Percentiles rank a stretch among this genome's conserved stretches.
These are phyloP conservation scores for Anastatus disparis DNA, from an alignment of 1,140 invertebrate species.

Conservation along the genomic window DNA sequence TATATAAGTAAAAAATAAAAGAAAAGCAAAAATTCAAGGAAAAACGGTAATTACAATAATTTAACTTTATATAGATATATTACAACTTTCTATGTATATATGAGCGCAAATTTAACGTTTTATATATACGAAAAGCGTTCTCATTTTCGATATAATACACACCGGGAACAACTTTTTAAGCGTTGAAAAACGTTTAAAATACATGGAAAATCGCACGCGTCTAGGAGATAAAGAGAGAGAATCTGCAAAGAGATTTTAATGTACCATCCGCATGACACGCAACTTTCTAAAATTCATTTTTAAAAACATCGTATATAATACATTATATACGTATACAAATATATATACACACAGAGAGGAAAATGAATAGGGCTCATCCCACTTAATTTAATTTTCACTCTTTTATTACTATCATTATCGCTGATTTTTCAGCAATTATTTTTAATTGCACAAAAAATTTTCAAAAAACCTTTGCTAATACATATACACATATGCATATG, in stretches of 20 bases:
- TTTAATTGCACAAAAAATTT: not conserved
- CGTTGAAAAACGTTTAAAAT: slow-evolving; percentile 28
- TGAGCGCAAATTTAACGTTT: not conserved
- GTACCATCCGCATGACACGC: slow-evolving; percentile 2
- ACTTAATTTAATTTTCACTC: slow-evolving; percentile 11
- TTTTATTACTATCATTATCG: slow-evolving; percentile 1
- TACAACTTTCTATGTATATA: not conserved
- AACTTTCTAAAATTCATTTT: slow-evolving; percentile 33
- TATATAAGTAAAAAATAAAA: too few species aligned
- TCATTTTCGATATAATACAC: slow-evolving; percentile 8
- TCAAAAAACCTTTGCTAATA: too few species aligned
- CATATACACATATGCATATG: too few species aligned
- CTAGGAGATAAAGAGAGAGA: too few species aligned
- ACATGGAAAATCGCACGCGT: slow-evolving; percentile 17
- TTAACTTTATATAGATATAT: slow-evolving; percentile 1
- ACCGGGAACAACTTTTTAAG: too few species aligned
- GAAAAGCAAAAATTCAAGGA: not conserved
- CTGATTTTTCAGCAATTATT: not conserved
- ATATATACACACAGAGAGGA: not conserved
- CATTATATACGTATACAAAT: too few species aligned
- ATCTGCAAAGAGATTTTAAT: too few species aligned
- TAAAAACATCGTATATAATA: too few species aligned
- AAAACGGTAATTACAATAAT: slow-evolving; percentile 13
- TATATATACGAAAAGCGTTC: not conserved
- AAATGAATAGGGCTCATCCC: slow-evolving; percentile 11